Evolutionary conservation across 1,140 invertebrate genomes (phyloP).

Genomic region (Sarcophaga peregrina): DNA sequence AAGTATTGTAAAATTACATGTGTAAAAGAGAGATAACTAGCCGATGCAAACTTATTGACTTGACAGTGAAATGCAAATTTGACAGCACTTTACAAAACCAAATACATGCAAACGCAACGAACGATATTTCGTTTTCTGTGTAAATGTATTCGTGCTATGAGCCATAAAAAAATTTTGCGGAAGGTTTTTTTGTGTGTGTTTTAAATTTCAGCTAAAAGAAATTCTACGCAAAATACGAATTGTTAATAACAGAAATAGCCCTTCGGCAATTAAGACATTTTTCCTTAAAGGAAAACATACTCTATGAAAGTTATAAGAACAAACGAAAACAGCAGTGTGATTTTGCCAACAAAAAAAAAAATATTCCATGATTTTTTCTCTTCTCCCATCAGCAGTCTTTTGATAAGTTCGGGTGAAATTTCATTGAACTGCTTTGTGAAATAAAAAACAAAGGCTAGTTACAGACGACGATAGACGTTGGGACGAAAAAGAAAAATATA

Average conservation of each 20-base stretch:
- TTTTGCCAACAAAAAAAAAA: constrained; percentile 17
- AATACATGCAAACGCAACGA: constrained; percentile 39
- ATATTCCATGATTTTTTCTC: neutral
- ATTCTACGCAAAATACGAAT: constrained; percentile 32
- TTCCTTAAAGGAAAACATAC: constrained; percentile 34
- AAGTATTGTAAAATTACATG: constrained; percentile 4
- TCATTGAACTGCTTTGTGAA: constrained; percentile 42
- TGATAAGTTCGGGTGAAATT: constrained; percentile 42
- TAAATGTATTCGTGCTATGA: constrained; percentile 43
- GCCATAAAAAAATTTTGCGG: constrained; percentile 43
- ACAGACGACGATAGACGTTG: constrained; percentile 18
- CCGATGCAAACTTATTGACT: neutral
- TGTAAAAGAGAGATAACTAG: neutral
- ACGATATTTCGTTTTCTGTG: constrained; percentile 42
- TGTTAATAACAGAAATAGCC: constrained; percentile 22
- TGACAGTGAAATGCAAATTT: constrained; percentile 29
- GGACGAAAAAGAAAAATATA: constrained; percentile 11
- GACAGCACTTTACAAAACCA: constrained; percentile 17
- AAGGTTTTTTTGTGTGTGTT: constrained; percentile 40
- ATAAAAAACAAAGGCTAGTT: constrained; percentile 34
- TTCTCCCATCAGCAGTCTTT: constrained; percentile 24
- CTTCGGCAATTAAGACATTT: constrained; percentile 12
- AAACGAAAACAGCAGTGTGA: neutral
- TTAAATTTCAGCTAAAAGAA: constrained; percentile 29
- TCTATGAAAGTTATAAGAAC: constrained; percentile 19